phyloP scores from a whole-genome alignment of 2,888 invertebrate genomes.

The Mesopsocus fuscifrons region DNA sequence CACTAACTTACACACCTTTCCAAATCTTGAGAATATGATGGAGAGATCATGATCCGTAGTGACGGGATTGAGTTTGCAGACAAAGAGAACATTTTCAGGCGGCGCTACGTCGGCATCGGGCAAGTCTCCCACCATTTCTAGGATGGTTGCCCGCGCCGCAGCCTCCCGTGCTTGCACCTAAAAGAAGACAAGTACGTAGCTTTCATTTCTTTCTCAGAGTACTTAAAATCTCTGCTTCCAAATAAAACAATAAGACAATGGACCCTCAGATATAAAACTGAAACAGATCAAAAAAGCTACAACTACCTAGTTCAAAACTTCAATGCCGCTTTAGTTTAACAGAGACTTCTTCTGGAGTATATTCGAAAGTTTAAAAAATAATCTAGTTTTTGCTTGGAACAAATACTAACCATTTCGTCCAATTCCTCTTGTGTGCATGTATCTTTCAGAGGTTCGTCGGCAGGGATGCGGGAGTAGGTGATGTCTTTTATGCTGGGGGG shows the following conservation, averaged over 20 bases:
- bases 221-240: too few relatives aligned
- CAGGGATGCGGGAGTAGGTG: constrained; percentile 5
- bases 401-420: not conserved
- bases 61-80: constrained; percentile 97
- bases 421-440: constrained; percentile 6
- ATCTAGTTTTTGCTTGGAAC: constrained; percentile 61
- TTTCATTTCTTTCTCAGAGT: not conserved
- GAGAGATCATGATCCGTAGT: constrained; percentile 94
- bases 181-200: not conserved
- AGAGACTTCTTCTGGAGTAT: too few relatives aligned
- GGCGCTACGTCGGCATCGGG: constrained; percentile 96
- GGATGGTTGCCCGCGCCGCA: constrained; percentile 86
- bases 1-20: constrained; percentile 42
- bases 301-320: too few relatives aligned
- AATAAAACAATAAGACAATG: too few relatives aligned
- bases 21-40: constrained; percentile 94
- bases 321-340: too few relatives aligned
- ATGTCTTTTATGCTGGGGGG: constrained; percentile 26
- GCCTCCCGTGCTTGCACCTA: constrained; percentile 74
- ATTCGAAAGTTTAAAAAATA: too few relatives aligned
- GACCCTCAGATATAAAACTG: too few relatives aligned
- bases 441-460: constrained; percentile 3
- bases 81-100: constrained; percentile 96
- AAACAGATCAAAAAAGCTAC: too few relatives aligned
- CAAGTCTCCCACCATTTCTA: constrained; percentile 96